Evolutionary conservation across 2,888 invertebrate genomes (phyloP).

Genomic region (Acanthosoma haemorrhoidale): DNA sequence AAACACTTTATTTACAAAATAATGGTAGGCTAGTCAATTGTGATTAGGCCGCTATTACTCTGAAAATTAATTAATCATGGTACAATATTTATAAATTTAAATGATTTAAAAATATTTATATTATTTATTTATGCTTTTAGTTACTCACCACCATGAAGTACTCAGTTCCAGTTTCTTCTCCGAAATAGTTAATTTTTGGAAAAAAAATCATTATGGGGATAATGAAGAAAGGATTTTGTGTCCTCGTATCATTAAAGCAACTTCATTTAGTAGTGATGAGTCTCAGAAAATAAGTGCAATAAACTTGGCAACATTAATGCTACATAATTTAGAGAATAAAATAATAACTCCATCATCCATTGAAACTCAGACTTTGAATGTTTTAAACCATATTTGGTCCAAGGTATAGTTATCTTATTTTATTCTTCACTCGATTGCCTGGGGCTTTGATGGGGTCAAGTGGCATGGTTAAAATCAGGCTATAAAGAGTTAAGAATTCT

Average conservation of each 20-base stretch:
- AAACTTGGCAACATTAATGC: neutral
- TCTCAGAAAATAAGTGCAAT: neutral
- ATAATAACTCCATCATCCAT: neutral
- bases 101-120: too few relatives aligned
- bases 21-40: too few relatives aligned
- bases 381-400: neutral
- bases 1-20: too few relatives aligned
- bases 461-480: too few relatives aligned
- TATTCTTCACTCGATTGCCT: too few relatives aligned
- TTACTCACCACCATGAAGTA: neutral
- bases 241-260: neutral
- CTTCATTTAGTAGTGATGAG: neutral
- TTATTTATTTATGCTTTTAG: neutral
- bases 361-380: neutral
- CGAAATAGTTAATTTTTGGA: neutral
- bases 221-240: constrained; percentile 12
- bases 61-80: too few relatives aligned
- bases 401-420: neutral
- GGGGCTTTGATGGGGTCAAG: too few relatives aligned
- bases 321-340: neutral
- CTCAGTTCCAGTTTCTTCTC: neutral
- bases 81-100: too few relatives aligned
- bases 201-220: neutral
- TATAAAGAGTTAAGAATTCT: too few relatives aligned
- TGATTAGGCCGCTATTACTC: too few relatives aligned